Evolutionary conservation across 2,888 invertebrate species (phyloP).

Genomic region (Pasiphila rectangulata): DNA sequence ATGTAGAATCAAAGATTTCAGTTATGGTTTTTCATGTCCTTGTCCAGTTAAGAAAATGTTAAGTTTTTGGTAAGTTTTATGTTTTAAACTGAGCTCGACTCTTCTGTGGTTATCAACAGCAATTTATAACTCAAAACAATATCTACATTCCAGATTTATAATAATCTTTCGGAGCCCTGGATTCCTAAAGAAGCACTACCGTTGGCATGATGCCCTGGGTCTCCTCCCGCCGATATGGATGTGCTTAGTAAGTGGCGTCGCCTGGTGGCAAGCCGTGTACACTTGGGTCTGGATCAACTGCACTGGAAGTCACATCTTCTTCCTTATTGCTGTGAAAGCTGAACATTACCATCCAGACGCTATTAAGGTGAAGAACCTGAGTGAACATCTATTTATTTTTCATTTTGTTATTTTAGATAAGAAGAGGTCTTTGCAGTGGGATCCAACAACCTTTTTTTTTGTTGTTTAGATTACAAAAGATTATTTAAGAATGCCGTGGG

Average conservation of each 20-base stretch:
- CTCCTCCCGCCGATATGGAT: slow-evolving; percentile 69
- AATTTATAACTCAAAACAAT: no score
- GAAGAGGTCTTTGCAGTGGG: no score
- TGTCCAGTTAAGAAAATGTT: no score
- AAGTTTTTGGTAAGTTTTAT: no score
- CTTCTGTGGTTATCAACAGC: no score
- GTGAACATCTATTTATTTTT: slow-evolving; percentile 49
- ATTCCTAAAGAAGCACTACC: slow-evolving; percentile 54
- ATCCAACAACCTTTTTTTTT: no score
- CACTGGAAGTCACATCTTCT: slow-evolving; percentile 82
- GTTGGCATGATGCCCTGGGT: slow-evolving; percentile 58
- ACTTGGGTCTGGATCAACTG: slow-evolving; percentile 82
- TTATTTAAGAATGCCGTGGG: no score
- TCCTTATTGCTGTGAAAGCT: slow-evolving; percentile 84
- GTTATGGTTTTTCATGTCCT: no score
- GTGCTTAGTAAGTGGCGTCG: slow-evolving; percentile 54
- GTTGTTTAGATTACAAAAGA: no score
- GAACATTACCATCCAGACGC: slow-evolving; percentile 91
- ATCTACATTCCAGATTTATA: slow-evolving; percentile 41
- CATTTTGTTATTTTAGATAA: neutral
- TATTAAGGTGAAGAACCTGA: slow-evolving; percentile 87
- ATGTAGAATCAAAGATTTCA: no score
- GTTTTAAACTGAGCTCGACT: no score
- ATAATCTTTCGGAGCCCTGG: slow-evolving; percentile 48
- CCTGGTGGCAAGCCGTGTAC: slow-evolving; percentile 52